phyloP scores from a whole-genome alignment of 1,140 invertebrate genomes.

The Drosophila bipectinata region DNA sequence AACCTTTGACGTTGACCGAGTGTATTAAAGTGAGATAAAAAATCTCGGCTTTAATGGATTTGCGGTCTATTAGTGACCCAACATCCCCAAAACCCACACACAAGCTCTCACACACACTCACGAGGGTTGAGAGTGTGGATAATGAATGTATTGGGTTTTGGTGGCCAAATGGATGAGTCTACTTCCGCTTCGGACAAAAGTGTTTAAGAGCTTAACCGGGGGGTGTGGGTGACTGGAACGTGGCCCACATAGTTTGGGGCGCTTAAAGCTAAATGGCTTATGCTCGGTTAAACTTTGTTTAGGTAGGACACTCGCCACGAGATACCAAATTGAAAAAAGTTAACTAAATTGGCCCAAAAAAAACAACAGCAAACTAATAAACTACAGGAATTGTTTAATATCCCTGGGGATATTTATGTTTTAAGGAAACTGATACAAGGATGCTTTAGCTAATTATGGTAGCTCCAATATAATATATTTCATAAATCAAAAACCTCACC shows the following conservation, averaged over 20 bases:
- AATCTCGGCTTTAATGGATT: conserved; percentile 81
- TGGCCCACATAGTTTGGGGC: conserved; percentile 30
- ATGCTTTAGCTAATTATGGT: not conserved
- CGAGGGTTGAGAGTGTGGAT: conserved; percentile 35
- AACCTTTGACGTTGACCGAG: conserved; percentile 80
- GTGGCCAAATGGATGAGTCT: conserved; percentile 72
- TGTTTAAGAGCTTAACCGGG: conserved; percentile 49
- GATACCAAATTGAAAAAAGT: not conserved
- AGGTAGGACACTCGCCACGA: conserved; percentile 27
- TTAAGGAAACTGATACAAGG: not conserved
- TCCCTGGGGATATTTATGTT: not conserved
- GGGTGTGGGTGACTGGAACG: conserved; percentile 8
- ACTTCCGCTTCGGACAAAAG: conserved; percentile 63
- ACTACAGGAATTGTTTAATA: not conserved
- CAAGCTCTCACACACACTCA: conserved; percentile 1
- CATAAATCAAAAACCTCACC: conserved; percentile 49
- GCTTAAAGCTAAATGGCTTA: conserved; percentile 44
- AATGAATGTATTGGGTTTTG: conserved; percentile 76
- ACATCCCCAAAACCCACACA: conserved; percentile 11
- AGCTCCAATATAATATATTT: not conserved
- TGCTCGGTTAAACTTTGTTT: conserved; percentile 47
- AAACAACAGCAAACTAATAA: not conserved
- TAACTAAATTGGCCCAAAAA: not conserved
- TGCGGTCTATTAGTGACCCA: conserved; percentile 77
- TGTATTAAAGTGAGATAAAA: conserved; percentile 81